Conservation (phyloP, 2,888 invertebrate genomes). For the Oscheius sp. region DNA sequence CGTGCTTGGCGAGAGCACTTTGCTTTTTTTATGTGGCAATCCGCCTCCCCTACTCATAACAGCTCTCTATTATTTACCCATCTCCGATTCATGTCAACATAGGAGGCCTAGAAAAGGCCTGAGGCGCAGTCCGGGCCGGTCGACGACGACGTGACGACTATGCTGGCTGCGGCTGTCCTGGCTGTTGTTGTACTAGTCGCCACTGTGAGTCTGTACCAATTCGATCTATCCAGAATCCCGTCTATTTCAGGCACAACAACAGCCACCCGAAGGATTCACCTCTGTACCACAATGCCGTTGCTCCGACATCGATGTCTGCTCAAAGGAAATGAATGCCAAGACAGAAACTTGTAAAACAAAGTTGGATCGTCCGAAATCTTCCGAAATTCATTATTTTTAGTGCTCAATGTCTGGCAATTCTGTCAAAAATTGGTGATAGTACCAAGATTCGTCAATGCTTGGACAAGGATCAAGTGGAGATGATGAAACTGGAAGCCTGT, state of each 20-base stretch:
- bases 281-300: slow-evolving; percentile 52
- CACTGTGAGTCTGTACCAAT: background rate
- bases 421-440: slow-evolving; percentile 65
- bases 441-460: slow-evolving; percentile 67
- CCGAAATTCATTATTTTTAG: slow-evolving; percentile 41
- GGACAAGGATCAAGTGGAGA: slow-evolving; percentile 64
- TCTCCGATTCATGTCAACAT: slow-evolving; percentile 22
- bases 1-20: background rate
- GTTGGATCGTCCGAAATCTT: slow-evolving; percentile 36
- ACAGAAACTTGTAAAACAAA: slow-evolving; percentile 62
- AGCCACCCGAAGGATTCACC: slow-evolving; percentile 35
- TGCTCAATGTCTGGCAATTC: slow-evolving; percentile 59
- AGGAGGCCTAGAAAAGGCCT: slow-evolving; percentile 24
- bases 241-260: slow-evolving; percentile 17
- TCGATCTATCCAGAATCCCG: background rate
- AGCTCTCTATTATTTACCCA: slow-evolving; percentile 35
- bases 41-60: slow-evolving; percentile 27
- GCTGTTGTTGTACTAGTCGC: slow-evolving; percentile 2
- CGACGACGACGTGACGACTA: background rate
- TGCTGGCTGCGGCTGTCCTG: slow-evolving; percentile 17
- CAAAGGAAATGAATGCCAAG: slow-evolving; percentile 51
- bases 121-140: slow-evolving; percentile 14
- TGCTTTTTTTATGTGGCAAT: slow-evolving; percentile 22
- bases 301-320: slow-evolving; percentile 64
- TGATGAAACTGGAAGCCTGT: slow-evolving; percentile 66